Conservation (phyloP, 2,797 vertebrate species). For the Myotis myotis region DNA sequence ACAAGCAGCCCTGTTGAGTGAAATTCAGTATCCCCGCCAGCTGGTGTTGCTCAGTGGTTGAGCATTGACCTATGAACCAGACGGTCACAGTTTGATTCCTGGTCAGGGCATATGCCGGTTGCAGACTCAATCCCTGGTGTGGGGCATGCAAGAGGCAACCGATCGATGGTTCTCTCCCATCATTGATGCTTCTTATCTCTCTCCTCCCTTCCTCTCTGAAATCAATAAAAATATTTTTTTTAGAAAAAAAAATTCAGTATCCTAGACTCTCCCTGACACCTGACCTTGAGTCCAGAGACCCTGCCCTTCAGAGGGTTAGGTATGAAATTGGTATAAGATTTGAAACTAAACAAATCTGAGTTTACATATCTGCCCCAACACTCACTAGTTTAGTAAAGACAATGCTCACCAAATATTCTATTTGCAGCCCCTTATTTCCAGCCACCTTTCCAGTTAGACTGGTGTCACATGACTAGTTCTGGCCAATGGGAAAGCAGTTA, state of each 20-base stretch:
- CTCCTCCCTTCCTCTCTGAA: too few relatives aligned
- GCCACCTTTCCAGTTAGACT: neutral
- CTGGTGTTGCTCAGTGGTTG: too few relatives aligned
- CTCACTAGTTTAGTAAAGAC: neutral
- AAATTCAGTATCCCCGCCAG: neutral
- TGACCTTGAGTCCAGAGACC: constrained; percentile 21
- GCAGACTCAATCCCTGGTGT: too few relatives aligned
- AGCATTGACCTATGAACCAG: too few relatives aligned
- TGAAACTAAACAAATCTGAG: constrained; percentile 11
- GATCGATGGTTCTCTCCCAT: too few relatives aligned
- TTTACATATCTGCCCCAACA: neutral
- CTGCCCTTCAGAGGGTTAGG: neutral
- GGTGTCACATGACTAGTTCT: constrained; percentile 3
- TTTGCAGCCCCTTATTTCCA: neutral
- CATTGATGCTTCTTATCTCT: too few relatives aligned
- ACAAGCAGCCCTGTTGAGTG: neutral
- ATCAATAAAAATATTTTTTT: too few relatives aligned
- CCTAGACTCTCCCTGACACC: neutral
- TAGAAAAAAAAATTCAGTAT: neutral
- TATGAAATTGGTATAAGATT: neutral
- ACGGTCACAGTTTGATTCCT: too few relatives aligned
- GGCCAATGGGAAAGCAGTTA: neutral
- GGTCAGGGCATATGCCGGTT: too few relatives aligned
- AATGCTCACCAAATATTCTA: neutral
- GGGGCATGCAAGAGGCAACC: too few relatives aligned